These are phyloP conservation scores for Hyposoter dolosus DNA, from an alignment of 2,888 invertebrate species.

Conservation along the genomic window DNA sequence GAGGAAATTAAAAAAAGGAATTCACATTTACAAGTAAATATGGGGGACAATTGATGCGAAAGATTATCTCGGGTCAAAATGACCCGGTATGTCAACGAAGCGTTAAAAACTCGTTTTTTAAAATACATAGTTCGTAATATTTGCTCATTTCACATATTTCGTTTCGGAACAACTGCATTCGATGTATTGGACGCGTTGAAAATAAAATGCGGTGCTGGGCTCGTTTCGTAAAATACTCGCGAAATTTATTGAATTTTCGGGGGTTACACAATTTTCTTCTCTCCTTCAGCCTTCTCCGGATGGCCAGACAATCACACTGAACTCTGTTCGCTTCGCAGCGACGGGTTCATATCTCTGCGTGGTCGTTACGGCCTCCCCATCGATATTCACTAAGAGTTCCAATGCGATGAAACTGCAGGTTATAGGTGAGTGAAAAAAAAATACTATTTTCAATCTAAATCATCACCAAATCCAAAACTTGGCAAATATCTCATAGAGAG, in stretches of 20 bases:
- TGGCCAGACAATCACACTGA: constrained; percentile 90
- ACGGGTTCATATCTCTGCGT: constrained; percentile 93
- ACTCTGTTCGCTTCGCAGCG: constrained; percentile 91
- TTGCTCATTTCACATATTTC: not conserved
- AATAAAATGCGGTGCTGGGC: not conserved
- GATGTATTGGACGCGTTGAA: not conserved
- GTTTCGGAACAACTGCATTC: not conserved
- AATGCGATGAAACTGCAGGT: constrained; percentile 91
- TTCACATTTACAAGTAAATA: no score
- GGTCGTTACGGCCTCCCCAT: constrained; percentile 92
- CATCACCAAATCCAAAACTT: not conserved
- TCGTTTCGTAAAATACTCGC: not conserved
- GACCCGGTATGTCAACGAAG: not conserved
- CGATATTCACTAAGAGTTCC: constrained; percentile 92
- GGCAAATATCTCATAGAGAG: not conserved
- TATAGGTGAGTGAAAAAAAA: constrained; percentile 88
- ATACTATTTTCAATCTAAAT: not conserved
- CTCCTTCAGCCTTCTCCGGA: constrained; percentile 87
- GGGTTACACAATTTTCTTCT: not conserved
- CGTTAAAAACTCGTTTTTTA: not conserved
- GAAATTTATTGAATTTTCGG: not conserved
- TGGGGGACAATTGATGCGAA: not conserved
- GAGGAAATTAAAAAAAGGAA: no score
- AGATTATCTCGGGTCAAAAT: not conserved
- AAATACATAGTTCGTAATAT: no score